These are phyloP conservation scores for crab-eating macaque (Macaca fascicularis) DNA, from an alignment of 2,113 vertebrate species.

Conservation along the genomic window T2T-MFA8v1.1 NC_088387.1:90950501-90951000, in stretches of 20 bases:
- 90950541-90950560: too few species aligned
- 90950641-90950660: too few species aligned
- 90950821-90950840: not conserved
- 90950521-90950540: too few species aligned
- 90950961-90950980: not conserved
- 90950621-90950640: too few species aligned
- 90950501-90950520: too few species aligned
- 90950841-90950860: not conserved
- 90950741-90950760: not conserved
- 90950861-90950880: not conserved
- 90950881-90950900: not conserved
- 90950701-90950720: not conserved
- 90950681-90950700: too few species aligned
- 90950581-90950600: too few species aligned
- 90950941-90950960: slow-evolving; percentile 15
- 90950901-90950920: not conserved
- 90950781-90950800: not conserved
- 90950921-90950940: not conserved
- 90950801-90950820: not conserved
- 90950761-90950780: not conserved
- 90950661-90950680: too few species aligned
- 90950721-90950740: not conserved
- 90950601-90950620: too few species aligned
- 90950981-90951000: not conserved
- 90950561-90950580: too few species aligned